A percentile compares a stretch with the other conserved stretches of the same genome.
phyloP scores from a whole-genome alignment of 2,888 invertebrate species.

The Parnassius apollo region DNA sequence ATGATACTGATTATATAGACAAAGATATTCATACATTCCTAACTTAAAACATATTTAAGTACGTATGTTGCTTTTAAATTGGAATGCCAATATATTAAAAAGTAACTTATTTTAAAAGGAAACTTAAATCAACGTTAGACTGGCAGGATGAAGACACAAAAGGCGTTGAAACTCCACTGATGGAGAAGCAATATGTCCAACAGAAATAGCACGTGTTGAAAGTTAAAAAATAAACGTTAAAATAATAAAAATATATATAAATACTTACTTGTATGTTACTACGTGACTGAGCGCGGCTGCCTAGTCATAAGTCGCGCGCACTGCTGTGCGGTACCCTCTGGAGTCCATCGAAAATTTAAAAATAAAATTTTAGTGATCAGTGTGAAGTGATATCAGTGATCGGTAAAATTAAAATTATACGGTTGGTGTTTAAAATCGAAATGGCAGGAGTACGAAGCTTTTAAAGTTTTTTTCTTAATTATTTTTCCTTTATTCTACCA shows the following conservation, averaged over 20 bases:
- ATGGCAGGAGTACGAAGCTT: conserved; percentile 66
- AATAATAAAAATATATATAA: conserved; percentile 66
- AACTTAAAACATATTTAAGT: not conserved
- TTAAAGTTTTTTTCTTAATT: conserved; percentile 43
- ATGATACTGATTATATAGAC: no score
- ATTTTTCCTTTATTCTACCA: conserved; percentile 29
- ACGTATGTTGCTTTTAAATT: not conserved
- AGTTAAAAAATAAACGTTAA: conserved; percentile 58
- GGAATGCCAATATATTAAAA: not conserved
- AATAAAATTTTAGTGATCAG: conserved; percentile 48
- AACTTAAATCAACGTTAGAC: conserved; percentile 30
- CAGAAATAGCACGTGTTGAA: conserved; percentile 50
- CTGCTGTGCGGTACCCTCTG: conserved; percentile 56
- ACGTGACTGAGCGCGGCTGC: conserved; percentile 36
- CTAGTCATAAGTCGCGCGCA: conserved; percentile 62
- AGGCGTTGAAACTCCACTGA: conserved; percentile 40
- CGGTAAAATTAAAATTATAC: conserved; percentile 54
- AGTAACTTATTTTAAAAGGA: conserved; percentile 20
- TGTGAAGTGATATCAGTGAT: conserved; percentile 59
- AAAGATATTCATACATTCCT: no score
- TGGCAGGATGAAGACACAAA: conserved; percentile 10
- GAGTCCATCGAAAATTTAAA: conserved; percentile 45
- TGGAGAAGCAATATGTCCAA: conserved; percentile 25
- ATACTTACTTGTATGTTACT: conserved; percentile 47
- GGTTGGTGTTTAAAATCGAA: conserved; percentile 60